Base-by-base conservation (phyloP, 2,888 invertebrate genomes). In the Brachypalpus laphriformis region DNA sequence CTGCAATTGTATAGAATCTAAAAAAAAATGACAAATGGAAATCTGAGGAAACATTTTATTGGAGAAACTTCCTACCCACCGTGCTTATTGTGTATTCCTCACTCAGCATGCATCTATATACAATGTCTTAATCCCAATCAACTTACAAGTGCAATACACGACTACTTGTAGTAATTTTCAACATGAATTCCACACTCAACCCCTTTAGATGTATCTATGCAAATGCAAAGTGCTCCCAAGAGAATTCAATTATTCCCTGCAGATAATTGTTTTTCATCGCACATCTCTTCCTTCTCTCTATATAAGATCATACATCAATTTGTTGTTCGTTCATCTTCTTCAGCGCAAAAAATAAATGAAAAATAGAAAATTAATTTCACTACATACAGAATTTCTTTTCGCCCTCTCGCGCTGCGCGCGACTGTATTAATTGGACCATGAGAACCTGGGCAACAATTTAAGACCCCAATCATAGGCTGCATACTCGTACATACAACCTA, bases 341-440 rank as follows among this genome's bases (percentile, higher is more conserved):
- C 66, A 25, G 49, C 18, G 25, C 1, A 54, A 4, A 56, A n/a
- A n/a, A n/a, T n/a, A n/a, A n/a, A n/a, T n/a, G n/a, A n/a, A n/a
- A n/a, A n/a, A n/a, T n/a, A 28, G 47, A 20, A 74, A 65, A 20
- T 61, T 45, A 78, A 70, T 75, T 70, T 75, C 57, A 68, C 74
- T 75, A 57, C 25, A 47, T 34, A 68, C 56, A 78, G 78, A 75
- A 76, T 78, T 72, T 83, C 65, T 66, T 51, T 59, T 59, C 57
- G 40, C 49, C 80, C 59, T 72, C 77, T 63, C 51, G 18, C 9
- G 11, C 3, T 37, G 61, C 14, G 49, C 42, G 31, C 51, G n/a
- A n/a, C 54, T 61, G 42, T 37, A 49, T 85, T 85, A 85, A 85
- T 85, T 85, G 76, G 75, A 76, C 71, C 85, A 85, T 85, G 85